A percentile compares a stretch with the other conserved stretches of the same genome.
Evolutionary conservation across 2,888 invertebrate species (phyloP).

Genomic region (Tenodera sinensis): DNA sequence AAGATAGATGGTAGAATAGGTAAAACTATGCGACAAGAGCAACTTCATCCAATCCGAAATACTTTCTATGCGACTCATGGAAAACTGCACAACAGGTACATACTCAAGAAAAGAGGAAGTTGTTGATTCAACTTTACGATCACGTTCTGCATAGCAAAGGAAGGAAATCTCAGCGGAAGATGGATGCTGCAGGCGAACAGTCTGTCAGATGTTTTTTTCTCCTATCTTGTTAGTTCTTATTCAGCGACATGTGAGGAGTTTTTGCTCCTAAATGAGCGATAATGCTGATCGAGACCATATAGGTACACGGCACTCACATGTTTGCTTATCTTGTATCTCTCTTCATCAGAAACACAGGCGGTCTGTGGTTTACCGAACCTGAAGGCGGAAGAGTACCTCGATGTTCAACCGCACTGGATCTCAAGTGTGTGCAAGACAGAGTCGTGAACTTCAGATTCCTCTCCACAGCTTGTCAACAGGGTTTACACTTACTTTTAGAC

Average conservation of each 20-base stretch:
- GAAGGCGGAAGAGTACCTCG: background rate
- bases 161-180: background rate
- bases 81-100: background rate
- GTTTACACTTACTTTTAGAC: background rate
- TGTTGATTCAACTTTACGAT: background rate
- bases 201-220: background rate
- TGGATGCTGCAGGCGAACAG: background rate
- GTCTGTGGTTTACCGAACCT: background rate
- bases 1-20: too few relatives aligned
- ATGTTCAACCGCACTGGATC: background rate
- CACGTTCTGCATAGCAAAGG: background rate
- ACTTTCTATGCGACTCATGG: too few relatives aligned
- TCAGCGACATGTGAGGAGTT: background rate
- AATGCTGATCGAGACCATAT: background rate
- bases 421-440: background rate
- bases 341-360: background rate
- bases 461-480: background rate
- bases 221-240: background rate
- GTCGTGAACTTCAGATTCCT: background rate
- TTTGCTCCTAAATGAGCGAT: background rate
- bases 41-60: too few relatives aligned
- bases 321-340: background rate
- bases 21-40: too few relatives aligned
- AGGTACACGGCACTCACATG: background rate
- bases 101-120: background rate